A percentile compares a stretch with the other conserved stretches of the same genome.
Conservation (phyloP, 2,888 invertebrate genomes). For the Brachynemurus nebulosus region DNA sequence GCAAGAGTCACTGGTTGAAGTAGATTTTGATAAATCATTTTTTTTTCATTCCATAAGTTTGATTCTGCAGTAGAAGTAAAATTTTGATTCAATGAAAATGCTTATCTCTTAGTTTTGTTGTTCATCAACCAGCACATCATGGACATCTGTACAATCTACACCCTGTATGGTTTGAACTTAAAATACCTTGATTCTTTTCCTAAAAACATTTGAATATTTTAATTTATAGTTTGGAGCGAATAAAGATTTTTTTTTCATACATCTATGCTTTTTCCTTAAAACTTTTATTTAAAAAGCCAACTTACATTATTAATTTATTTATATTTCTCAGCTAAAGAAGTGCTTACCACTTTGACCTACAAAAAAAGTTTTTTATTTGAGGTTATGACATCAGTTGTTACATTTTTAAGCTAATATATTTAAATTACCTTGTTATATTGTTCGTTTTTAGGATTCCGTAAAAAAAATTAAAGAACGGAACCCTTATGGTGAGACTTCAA, state of each 20-base stretch:
- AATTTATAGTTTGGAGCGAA: neutral
- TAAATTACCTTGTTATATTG: neutral
- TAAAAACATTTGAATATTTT: neutral
- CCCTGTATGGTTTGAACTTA: neutral
- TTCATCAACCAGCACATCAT: neutral
- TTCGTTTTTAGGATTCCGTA: neutral
- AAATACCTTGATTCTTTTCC: neutral
- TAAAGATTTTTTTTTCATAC: neutral
- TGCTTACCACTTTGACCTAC: neutral
- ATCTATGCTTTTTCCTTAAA: neutral
- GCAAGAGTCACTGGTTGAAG: neutral
- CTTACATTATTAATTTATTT: neutral
- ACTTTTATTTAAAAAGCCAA: neutral
- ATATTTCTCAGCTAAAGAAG: neutral
- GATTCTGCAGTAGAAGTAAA: neutral
- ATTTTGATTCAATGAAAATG: neutral
- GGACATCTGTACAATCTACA: too few relatives aligned
- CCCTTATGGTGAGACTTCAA: too few relatives aligned
- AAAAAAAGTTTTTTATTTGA: neutral
- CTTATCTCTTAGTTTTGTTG: neutral
- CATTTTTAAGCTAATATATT: neutral
- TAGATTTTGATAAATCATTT: neutral
- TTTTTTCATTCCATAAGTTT: neutral
- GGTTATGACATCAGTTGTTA: neutral
- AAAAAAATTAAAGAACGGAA: too few relatives aligned